Evolutionary conservation across 2,113 vertebrate genomes (phyloP), one percentile per base, ranked within the genome.

Genomic region (Gavia stellata): DNA sequence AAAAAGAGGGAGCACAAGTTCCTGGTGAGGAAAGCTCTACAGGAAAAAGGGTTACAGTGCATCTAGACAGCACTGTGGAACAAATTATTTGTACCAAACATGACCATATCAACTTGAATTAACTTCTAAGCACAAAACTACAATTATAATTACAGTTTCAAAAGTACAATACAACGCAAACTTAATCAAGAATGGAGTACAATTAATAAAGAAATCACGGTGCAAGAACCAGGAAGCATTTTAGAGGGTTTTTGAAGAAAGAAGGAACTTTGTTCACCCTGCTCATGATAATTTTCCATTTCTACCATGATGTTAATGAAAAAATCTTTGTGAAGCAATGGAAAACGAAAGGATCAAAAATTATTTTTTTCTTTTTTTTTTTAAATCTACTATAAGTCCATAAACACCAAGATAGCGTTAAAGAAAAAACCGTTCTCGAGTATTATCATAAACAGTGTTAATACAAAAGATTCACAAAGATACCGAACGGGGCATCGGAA

Each of bases 341-440:
- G 33, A 47, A 70, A 20, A 23, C 2, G 29, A 45, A 72, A 88
- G 12, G 2, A 70, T 40, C 4, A 24, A 65, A 53, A 65, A 18
- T 2, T 1, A 6, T 9, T 13, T 40, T 38, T 2, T 5, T 14
- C 1, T 8, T 24, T 29, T 49, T 17, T 31, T 5, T 1, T 10
- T 50, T 9, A 34, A 25, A 29, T 12, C 28, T 47, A 0, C 9
- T 23, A 0, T 20, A 44, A 72, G 13, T 21, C 52, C 29, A 40
- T 12, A 29, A 71, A 63, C n/a, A 40, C 18, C 20, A 18, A 58
- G 42, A 38, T 17, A 38, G 0, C 0, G 0, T 9, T 34, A 70
- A 65, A 42, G 44, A 49, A 66, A 56, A 34, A 31, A 3, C 4
- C 5, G 8, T 12, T 44, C 15, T 16, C 0, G 1, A 73, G 13